Evolutionary conservation across 2,888 invertebrate species (phyloP).

Genomic region (Eledone cirrhosa): DNA sequence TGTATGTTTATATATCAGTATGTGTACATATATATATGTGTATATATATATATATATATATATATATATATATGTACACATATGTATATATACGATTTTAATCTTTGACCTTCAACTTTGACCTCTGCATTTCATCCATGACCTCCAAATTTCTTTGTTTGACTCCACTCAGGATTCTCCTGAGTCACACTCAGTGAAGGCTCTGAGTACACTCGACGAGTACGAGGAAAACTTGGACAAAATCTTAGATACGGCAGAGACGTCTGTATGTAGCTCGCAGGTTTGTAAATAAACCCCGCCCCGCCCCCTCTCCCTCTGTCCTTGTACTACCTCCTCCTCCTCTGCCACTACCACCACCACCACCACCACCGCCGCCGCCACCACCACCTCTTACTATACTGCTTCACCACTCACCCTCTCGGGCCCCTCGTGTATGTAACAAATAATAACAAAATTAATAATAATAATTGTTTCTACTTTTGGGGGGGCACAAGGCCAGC

Average conservation of each 20-base stretch:
- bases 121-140: too few relatives aligned
- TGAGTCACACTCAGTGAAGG: constrained; percentile 11
- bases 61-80: too few relatives aligned
- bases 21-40: too few relatives aligned
- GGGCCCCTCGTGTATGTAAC: too few relatives aligned
- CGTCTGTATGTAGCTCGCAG: not conserved
- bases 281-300: constrained; percentile 3
- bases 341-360: not conserved
- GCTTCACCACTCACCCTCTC: too few relatives aligned
- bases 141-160: not conserved
- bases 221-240: constrained; percentile 27
- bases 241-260: constrained; percentile 10
- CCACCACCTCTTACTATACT: not conserved
- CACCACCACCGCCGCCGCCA: not conserved
- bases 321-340: not conserved
- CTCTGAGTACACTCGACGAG: constrained; percentile 26
- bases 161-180: not conserved
- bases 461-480: too few relatives aligned
- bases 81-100: too few relatives aligned
- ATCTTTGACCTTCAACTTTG: too few relatives aligned
- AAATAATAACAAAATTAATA: not conserved
- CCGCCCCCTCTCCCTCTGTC: too few relatives aligned
- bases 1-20: too few relatives aligned
- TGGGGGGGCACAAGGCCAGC: too few relatives aligned
- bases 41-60: too few relatives aligned